Evolutionary conservation across 2,888 invertebrate species (phyloP), one percentile per base, ranked within the genome.

Genomic region (Laothoe populi): DNA sequence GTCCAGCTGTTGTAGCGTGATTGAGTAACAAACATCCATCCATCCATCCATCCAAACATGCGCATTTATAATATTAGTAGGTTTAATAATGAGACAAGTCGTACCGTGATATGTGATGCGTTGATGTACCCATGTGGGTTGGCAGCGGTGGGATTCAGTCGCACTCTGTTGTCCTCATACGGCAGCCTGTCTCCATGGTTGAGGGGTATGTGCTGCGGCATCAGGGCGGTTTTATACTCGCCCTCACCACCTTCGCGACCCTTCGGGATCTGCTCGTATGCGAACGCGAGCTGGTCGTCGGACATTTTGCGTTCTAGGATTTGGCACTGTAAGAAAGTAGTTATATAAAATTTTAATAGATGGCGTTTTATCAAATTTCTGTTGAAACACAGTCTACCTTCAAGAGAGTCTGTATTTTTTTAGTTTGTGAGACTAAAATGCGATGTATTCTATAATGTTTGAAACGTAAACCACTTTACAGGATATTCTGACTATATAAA

Each of bases 111-210:
- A 78, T 98, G 97, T 2, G 98, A 98, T 0, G 98, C 98, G 90
- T 98, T 98, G 70, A 98, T 96, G 77, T 98, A 99, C 13, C 98
- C 98, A 77, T 95, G 95, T 61, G 96, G 95, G 87, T 99, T 98
- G 72, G 95, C 95, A 75, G 96, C 95, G 10, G 96, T 95, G 5
- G 98, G 96, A n/a, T 95, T 95, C 23, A 98, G 89, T 65, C 96
- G 94, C 40, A 98, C 96, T 59, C 98, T 88, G 83, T 97, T 98
- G 79, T 97, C 97, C 78, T 98, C 98, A 82, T 98, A 99, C 0
- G 98, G 98, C 68, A 98, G 93, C 71, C 97, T 95, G 81, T 96
- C 96, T 64, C 94, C 94, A 78, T 94, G 95, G 79, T 94, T 94
- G 8, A 93, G 87, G 60, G 93, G 87, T 0, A 90, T 86, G 81